Percentiles rank a stretch among this genome's conserved stretches.
These are phyloP conservation scores for Oceanodroma tethys DNA, from an alignment of 2,113 vertebrate species.

Conservation along the genomic window DNA sequence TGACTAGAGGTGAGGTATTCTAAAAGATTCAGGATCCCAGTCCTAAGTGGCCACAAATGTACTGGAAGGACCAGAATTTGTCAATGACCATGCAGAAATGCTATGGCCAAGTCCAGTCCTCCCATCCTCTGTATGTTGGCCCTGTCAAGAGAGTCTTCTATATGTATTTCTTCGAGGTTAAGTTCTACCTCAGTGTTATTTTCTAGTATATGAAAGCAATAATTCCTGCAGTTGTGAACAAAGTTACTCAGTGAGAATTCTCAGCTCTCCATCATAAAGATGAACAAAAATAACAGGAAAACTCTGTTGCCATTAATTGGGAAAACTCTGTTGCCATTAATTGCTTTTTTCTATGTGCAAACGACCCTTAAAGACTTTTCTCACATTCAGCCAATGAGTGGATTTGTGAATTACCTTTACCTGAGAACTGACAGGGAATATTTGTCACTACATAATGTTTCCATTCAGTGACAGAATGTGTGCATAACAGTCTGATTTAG, in stretches of 20 bases:
- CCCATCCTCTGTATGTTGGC: background rate
- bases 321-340: no score
- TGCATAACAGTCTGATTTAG: background rate
- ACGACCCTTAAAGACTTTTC: background rate
- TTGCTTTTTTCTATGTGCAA: background rate
- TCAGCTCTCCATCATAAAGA: background rate
- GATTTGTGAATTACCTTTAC: background rate
- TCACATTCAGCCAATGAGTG: rapidly evolving
- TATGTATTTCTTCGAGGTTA: background rate
- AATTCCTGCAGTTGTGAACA: background rate
- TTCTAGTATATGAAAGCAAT: background rate
- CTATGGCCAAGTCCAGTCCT: background rate
- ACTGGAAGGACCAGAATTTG: background rate
- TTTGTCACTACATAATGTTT: background rate
- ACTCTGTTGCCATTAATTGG: no score
- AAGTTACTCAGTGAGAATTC: background rate
- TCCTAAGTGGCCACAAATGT: background rate
- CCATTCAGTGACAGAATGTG: background rate
- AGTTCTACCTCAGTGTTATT: background rate
- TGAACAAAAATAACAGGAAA: background rate
- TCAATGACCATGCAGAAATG: background rate
- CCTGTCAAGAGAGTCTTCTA: background rate
- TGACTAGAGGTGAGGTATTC: background rate
- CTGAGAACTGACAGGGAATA: background rate
- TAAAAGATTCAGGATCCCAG: background rate